These are phyloP conservation scores for Apogon hyalosoma DNA, from an alignment of 2,797 vertebrate genomes.

Conservation along the genomic window DNA sequence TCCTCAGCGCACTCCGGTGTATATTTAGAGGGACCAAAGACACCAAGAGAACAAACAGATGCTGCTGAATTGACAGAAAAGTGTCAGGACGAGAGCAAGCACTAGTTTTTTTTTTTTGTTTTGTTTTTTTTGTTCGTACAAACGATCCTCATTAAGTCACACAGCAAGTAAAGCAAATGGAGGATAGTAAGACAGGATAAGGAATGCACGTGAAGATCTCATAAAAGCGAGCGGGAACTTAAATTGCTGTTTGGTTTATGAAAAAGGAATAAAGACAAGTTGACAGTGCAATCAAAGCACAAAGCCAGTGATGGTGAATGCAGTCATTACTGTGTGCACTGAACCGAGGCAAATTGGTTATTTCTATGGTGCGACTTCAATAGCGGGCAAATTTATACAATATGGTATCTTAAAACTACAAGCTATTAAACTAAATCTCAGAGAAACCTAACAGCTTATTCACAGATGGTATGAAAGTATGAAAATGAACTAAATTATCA, in stretches of 20 bases:
- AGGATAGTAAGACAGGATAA: conserved; percentile 9
- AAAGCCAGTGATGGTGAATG: conserved; percentile 22
- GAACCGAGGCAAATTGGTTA: conserved; percentile 46
- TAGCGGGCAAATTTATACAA: conserved; percentile 22
- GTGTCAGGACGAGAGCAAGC: conserved; percentile 31
- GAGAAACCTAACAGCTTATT: neutral
- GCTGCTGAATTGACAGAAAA: conserved; percentile 36
- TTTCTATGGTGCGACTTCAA: conserved; percentile 34
- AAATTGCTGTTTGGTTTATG: conserved; percentile 54
- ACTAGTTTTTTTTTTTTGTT: neutral
- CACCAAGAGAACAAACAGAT: conserved; percentile 33
- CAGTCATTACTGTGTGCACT: conserved; percentile 34
- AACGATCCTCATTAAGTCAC: conserved; percentile 44
- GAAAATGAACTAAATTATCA: too few relatives aligned
- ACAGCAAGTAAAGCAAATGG: conserved; percentile 23
- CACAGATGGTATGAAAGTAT: too few relatives aligned
- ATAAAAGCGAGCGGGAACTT: conserved; percentile 18
- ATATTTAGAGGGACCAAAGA: conserved; percentile 43
- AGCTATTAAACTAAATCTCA: conserved; percentile 12
- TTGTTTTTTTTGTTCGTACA: conserved; percentile 26
- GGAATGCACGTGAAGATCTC: conserved; percentile 12
- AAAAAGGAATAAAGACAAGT: conserved; percentile 30
- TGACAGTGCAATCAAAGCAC: conserved; percentile 62
- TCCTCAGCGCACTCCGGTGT: conserved; percentile 28
- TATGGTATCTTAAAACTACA: conserved; percentile 18